Conservation (phyloP, 2,113 vertebrate genomes). For the Microcebus lehilahytsara region DNA sequence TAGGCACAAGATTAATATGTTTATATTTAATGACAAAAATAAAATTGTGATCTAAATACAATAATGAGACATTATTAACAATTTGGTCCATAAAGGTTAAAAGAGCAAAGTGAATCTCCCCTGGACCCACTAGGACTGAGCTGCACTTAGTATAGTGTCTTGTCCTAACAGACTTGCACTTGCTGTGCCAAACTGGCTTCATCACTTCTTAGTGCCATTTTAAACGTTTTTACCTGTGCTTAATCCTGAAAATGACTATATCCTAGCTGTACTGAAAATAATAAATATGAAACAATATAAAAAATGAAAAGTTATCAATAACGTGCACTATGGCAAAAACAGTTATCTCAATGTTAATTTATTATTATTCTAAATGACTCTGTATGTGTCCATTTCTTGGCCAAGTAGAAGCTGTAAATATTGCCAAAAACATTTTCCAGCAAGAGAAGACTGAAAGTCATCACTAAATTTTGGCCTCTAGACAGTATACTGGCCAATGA, state of each 20-base stretch:
- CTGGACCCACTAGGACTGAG: background rate
- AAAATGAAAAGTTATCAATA: slow-evolving; percentile 24
- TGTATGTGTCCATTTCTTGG: background rate
- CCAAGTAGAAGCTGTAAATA: background rate
- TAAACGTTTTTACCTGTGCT: background rate
- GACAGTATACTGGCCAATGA: background rate
- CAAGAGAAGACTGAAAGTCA: background rate
- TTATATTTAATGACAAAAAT: slow-evolving; percentile 56
- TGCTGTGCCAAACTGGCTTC: background rate
- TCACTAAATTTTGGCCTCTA: background rate
- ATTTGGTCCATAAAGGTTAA: slow-evolving; percentile 29
- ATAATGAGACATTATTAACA: slow-evolving; percentile 18
- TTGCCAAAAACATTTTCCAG: background rate
- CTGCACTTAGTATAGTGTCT: background rate
- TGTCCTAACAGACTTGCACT: background rate
- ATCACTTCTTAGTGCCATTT: background rate
- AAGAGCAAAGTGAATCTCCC: background rate
- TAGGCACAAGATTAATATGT: slow-evolving; percentile 20
- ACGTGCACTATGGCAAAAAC: background rate
- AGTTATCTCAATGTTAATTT: slow-evolving; percentile 2
- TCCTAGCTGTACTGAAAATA: slow-evolving; percentile 4
- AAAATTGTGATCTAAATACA: slow-evolving; percentile 52
- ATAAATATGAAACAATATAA: background rate
- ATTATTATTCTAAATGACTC: slow-evolving; percentile 27
- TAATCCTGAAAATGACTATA: slow-evolving; percentile 5